Percentiles rank a stretch among this genome's conserved stretches.
Evolutionary conservation across 2,888 invertebrate species (phyloP).

Genomic region (Machimus atricapillus): DNA sequence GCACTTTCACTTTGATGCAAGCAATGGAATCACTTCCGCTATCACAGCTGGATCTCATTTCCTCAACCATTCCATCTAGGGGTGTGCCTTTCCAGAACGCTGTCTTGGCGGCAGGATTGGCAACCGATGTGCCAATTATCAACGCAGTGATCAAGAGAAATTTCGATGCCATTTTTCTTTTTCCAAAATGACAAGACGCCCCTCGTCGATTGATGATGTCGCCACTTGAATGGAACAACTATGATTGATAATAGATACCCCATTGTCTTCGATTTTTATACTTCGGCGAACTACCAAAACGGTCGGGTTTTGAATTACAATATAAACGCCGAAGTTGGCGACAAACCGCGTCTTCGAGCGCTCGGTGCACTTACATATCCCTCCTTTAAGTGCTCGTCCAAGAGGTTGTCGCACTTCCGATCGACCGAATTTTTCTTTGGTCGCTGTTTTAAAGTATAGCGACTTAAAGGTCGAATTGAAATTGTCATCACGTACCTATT

Average conservation of each 20-base stretch:
- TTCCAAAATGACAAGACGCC: slow-evolving; percentile 30
- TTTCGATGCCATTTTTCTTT: slow-evolving; percentile 50
- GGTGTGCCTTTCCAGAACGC: slow-evolving; percentile 75
- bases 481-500: slow-evolving; percentile 30
- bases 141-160: slow-evolving; percentile 62
- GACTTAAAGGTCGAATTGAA: not conserved
- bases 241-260: slow-evolving; percentile 62
- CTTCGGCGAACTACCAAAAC: slow-evolving; percentile 48
- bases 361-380: not conserved
- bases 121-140: slow-evolving; percentile 67
- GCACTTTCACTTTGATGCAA: slow-evolving; percentile 83
- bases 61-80: slow-evolving; percentile 77
- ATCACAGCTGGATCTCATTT: slow-evolving; percentile 77
- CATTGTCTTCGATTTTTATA: slow-evolving; percentile 63
- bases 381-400: not conserved
- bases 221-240: slow-evolving; percentile 51
- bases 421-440: slow-evolving; percentile 47
- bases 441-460: not conserved
- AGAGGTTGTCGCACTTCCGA: slow-evolving; percentile 44
- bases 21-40: slow-evolving; percentile 79
- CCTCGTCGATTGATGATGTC: slow-evolving; percentile 29
- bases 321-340: not conserved
- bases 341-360: not conserved
- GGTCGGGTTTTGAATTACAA: slow-evolving; percentile 13
- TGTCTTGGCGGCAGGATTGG: slow-evolving; percentile 68